Base-by-base conservation (phyloP, 2,888 invertebrate genomes). In the Leptinotarsa tumamoca region DNA sequence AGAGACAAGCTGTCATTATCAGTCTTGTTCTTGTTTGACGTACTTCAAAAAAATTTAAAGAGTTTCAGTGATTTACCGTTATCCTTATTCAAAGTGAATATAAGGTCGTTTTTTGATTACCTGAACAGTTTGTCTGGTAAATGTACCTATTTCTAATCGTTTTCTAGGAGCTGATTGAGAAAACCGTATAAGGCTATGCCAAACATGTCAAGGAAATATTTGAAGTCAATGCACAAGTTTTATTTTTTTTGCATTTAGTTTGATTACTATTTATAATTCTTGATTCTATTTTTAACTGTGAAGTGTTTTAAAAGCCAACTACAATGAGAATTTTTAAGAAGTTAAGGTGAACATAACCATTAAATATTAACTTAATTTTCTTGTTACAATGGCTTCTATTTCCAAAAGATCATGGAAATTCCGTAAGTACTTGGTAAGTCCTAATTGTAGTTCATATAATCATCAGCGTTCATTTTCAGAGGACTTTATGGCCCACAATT, bases 401-500 rank as follows among this genome's bases (percentile, higher is more conserved):
- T 83, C 81, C 82, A 92, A 93, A 89, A 91, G 94, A 91, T 94
- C 95, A 90, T 95, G 95, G 94, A 95, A 94, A 91, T 90, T 95
- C 83, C 95, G 95, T 95, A 91, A 91, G 95, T 93, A 73, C 15
- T 56, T 3, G 15, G 4, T 56, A 54, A 17, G n/a, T 15, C 15
- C 5, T 49, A 33, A 49, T 33, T 21, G 3, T 49, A 15, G 4
- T n/a, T 72, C 4, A n/a, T 63, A n/a, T 27, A 54, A 17, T 5
- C 13, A 56, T 68, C n/a, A 73, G 7, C 49, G 23, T 63, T 80
- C 73, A 79, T 83, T 91, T 91, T 63, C 90, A 95, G 94, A 96
- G 90, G 96, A 97, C 87, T 95, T 97, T 89, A 92, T 93, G 82
- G 97, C 96, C 78, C 97, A 97, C 90, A 90, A 92, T 85, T 93